These are phyloP conservation scores for Elysia crispata DNA, from an alignment of 2,888 invertebrate genomes.

Conservation along the genomic window DNA sequence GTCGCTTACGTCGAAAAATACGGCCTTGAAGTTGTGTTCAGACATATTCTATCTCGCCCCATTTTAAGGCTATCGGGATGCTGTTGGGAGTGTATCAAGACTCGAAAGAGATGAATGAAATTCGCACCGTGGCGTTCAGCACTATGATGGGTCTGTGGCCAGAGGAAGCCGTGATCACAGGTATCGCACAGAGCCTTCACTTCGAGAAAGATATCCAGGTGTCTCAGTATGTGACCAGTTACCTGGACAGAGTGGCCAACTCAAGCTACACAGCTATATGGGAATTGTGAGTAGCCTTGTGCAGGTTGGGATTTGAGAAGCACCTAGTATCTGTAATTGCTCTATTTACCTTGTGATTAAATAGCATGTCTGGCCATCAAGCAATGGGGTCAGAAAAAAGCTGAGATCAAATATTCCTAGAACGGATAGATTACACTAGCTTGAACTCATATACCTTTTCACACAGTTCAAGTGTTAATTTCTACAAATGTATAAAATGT, in stretches of 20 bases:
- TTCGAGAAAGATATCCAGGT: constrained; percentile 14
- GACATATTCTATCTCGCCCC: neutral
- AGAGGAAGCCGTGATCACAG: neutral
- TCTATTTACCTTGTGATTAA: neutral
- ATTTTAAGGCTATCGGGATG: neutral
- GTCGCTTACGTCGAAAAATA: neutral
- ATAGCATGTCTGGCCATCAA: neutral
- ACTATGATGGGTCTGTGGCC: constrained; percentile 5
- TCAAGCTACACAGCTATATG: neutral
- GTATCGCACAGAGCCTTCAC: neutral
- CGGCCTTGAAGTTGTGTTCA: neutral
- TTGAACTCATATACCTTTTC: too few species aligned
- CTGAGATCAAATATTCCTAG: too few species aligned
- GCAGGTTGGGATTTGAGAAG: neutral
- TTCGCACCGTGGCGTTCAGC: constrained; percentile 22
- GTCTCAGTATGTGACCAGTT: constrained; percentile 10
- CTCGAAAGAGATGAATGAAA: neutral
- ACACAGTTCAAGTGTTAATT: too few species aligned
- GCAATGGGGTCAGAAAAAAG: too few species aligned
- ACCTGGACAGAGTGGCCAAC: constrained; percentile 10
- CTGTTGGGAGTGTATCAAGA: neutral
- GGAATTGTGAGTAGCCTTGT: constrained; percentile 7
- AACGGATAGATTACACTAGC: too few species aligned
- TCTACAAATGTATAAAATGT: too few species aligned
- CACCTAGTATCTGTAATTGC: neutral